A percentile compares a stretch with the other conserved stretches of the same genome.
Conservation (phyloP, 2,888 invertebrate species). For the Cerceris rybyensis region DNA sequence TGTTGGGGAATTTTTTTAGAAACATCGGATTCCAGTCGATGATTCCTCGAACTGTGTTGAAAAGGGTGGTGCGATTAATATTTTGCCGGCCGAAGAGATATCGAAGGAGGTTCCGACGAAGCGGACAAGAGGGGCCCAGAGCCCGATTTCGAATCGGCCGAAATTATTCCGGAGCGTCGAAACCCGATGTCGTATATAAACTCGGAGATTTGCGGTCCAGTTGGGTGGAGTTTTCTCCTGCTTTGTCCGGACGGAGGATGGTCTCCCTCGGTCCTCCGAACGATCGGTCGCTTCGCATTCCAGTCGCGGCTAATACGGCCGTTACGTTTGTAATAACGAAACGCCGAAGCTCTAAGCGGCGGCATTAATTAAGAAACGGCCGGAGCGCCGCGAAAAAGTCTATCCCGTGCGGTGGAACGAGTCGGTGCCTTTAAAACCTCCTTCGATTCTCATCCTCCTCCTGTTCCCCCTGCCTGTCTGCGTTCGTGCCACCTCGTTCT, state of each 20-base stretch:
- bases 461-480: background rate
- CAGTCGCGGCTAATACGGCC: slow-evolving; percentile 37
- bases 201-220: slow-evolving; percentile 32
- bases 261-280: slow-evolving; percentile 8
- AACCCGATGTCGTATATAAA: slow-evolving; percentile 35
- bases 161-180: slow-evolving; percentile 7
- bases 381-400: slow-evolving; percentile 34
- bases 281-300: slow-evolving; percentile 41
- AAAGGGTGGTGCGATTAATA: no score
- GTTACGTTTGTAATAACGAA: slow-evolving; percentile 47
- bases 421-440: slow-evolving; percentile 7
- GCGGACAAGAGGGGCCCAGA: background rate
- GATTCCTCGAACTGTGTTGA: no score
- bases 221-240: slow-evolving; percentile 2
- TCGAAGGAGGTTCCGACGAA: background rate
- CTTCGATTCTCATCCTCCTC: background rate
- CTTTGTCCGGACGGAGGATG: background rate
- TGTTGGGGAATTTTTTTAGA: background rate
- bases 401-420: slow-evolving; percentile 15
- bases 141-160: background rate
- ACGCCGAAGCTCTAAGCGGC: slow-evolving; percentile 48
- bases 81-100: background rate
- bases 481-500: background rate
- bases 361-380: slow-evolving; percentile 60
- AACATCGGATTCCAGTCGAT: no score